Evolutionary conservation across 2,113 vertebrate species (phyloP), one percentile per base, ranked within the genome.

Genomic region (Trematomus loennbergii): DNA sequence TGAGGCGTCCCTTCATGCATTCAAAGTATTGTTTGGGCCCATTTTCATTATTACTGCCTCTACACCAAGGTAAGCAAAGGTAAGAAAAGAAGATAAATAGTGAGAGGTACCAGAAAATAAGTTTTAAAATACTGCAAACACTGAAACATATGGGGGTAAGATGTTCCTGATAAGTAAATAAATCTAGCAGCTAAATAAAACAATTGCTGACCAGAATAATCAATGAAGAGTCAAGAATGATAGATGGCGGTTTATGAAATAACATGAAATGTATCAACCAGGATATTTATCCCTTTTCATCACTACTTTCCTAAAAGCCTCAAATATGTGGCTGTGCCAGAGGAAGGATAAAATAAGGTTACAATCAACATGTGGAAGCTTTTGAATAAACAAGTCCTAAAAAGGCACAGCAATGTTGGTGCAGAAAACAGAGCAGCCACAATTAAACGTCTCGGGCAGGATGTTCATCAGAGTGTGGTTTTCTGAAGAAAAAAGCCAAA

Each of bases 391-490:
- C 91, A 93, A 84, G 83, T 81, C 79, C 89, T 84, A 83, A 92
- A 93, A 92, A 81, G 80, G 80, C 75, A 87, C 75, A 82, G 81
- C 48, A 54, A 78, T 80, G 86, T 72, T 76, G 66, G 75, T 81
- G 88, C 83, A 83, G 86, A 88, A 90, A 92, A 91, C 65, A 71
- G 83, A 82, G 79, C 82, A 82, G 90, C 91, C 87, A 89, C 87
- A 90, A 91, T 93, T 89, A 93, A 93, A 92, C 68, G 82, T 92
- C 83, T 91, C 25, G 40, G 87, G 89, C 92, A 91, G 93, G 93
- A 94, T 90, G 92, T 93, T 93, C 93, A 94, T 94, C 93, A 94
- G 92, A 88, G 87, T 94, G 93, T 84, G 93, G 93, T 93, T 93
- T 91, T 75, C 72, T 43, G 3, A 7, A 9, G 4, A 91, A 92